These are phyloP conservation scores for Anarsia innoxiella DNA, from an alignment of 2,888 invertebrate genomes.

Conservation along the genomic window DNA sequence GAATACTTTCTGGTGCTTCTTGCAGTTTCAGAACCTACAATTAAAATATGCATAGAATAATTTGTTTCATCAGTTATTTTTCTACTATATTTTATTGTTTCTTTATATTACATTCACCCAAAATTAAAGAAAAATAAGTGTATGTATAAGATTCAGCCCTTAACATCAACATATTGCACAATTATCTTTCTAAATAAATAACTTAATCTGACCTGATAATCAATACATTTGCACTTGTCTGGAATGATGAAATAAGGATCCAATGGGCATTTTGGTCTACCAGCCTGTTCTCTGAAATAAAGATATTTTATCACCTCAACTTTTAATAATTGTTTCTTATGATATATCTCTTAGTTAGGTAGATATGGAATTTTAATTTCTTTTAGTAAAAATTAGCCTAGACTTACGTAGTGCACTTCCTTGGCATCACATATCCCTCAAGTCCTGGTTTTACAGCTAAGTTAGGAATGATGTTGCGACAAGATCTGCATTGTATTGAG, in stretches of 20 bases:
- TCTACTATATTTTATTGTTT: no score
- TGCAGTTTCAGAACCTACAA: slow-evolving; percentile 90
- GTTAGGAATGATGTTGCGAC: slow-evolving; percentile 91
- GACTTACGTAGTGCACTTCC: slow-evolving; percentile 95
- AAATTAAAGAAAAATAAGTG: no score
- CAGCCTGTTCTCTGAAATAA: slow-evolving; percentile 88
- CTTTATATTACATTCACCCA: no score
- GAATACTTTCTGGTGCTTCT: slow-evolving; percentile 91
- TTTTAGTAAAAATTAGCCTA: no score
- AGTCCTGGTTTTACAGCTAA: slow-evolving; percentile 94
- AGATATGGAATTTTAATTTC: no score
- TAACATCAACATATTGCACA: no score
- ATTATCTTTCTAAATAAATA: no score
- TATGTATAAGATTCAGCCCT: no score
- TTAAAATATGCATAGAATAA: background rate
- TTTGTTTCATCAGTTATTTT: no score
- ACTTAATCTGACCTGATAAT: slow-evolving; percentile 93
- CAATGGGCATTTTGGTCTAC: slow-evolving; percentile 93
- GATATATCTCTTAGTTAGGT: no score
- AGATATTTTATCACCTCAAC: no score
- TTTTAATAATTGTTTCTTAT: no score
- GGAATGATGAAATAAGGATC: slow-evolving; percentile 99
- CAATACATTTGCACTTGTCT: slow-evolving; percentile 97
- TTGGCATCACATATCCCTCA: slow-evolving; percentile 96
- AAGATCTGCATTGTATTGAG: slow-evolving; percentile 96